Base-by-base conservation (phyloP, 2,888 invertebrate species). In the Ctenicera cuprea region DNA sequence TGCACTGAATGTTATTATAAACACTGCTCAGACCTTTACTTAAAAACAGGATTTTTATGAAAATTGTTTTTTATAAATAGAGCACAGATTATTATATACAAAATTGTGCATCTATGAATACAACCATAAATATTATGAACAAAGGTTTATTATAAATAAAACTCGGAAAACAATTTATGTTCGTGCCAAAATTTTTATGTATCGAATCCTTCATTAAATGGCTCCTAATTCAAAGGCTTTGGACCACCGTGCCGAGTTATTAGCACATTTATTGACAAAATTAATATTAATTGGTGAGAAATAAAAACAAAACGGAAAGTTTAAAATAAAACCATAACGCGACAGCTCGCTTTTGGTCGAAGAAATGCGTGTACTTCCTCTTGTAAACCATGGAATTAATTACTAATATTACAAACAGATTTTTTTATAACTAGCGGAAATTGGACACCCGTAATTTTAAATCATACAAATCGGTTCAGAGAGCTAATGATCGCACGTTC, bases 401-500 rank as follows among this genome's bases (percentile, higher is more conserved):
- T 59, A 20, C 59, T 37, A 57, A 57, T 57, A 37, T 37, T 57
- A 57, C 57, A 57, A 38, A 38, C 38, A 37, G 20, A 59, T 41
- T 41, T 41, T 38, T n/a, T 30, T n/a, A 14, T 57, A 37, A 38
- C 38, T 59, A 59, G 38, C 59, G 59, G 59, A 41, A 41, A 37
- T 41, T 38, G 59, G 59, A 33, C 59, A 59, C 18, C 59, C 59
- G 59, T 38, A 57, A 57, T 57, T 38, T 59, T 38, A 41, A 59
- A 41, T 59, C 59, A 41, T 54, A 54, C 59, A 41, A 59, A 41
- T 59, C 59, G 38, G 3, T 41, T 12, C 12, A 4, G 20, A 30
- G 18, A 41, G 38, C 59, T 59, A 59, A 59, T 59, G 59, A 38
- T 59, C 38, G 59, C 59, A 59, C 59, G 59, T 41, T 59, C 59